phyloP scores from a whole-genome alignment of 2,888 invertebrate genomes.

The Hyalella azteca region DNA sequence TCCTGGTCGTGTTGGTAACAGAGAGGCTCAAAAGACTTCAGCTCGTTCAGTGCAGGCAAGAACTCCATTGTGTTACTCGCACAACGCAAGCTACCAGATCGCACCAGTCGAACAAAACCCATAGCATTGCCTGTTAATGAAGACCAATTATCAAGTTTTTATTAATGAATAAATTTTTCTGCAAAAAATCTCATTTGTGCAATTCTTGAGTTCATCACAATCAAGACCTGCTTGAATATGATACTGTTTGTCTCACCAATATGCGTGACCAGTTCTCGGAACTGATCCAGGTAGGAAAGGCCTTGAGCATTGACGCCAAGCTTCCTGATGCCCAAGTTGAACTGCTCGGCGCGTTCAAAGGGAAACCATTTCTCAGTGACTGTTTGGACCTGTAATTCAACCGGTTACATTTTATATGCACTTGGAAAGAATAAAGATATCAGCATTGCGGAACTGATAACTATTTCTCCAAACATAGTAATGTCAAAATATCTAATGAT shows the following conservation, averaged over 20 bases:
- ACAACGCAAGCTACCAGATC: slow-evolving; percentile 91
- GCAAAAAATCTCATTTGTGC: no score
- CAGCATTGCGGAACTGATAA: no score
- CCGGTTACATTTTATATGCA: no score
- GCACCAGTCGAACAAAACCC: slow-evolving; percentile 92
- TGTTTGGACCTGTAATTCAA: slow-evolving; percentile 15
- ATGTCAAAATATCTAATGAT: no score
- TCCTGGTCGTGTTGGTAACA: slow-evolving; percentile 15
- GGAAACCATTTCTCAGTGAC: slow-evolving; percentile 63
- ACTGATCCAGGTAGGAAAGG: slow-evolving; percentile 88
- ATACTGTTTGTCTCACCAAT: slow-evolving; percentile 80
- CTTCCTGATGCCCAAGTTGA: slow-evolving; percentile 87
- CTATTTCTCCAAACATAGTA: no score
- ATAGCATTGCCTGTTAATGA: slow-evolving; percentile 88
- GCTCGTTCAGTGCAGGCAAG: slow-evolving; percentile 77
- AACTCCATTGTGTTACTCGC: slow-evolving; percentile 90
- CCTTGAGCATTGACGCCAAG: slow-evolving; percentile 82
- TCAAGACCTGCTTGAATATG: no score
- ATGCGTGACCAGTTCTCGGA: slow-evolving; percentile 88
- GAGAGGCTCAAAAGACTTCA: slow-evolving; percentile 46
- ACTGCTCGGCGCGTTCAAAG: slow-evolving; percentile 90
- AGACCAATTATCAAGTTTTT: no score
- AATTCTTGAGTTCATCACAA: no score
- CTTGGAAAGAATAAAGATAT: no score
- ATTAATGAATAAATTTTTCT: no score